Conservation (phyloP, 2,888 invertebrate species). For the Pseudeuparius sepicola region DNA sequence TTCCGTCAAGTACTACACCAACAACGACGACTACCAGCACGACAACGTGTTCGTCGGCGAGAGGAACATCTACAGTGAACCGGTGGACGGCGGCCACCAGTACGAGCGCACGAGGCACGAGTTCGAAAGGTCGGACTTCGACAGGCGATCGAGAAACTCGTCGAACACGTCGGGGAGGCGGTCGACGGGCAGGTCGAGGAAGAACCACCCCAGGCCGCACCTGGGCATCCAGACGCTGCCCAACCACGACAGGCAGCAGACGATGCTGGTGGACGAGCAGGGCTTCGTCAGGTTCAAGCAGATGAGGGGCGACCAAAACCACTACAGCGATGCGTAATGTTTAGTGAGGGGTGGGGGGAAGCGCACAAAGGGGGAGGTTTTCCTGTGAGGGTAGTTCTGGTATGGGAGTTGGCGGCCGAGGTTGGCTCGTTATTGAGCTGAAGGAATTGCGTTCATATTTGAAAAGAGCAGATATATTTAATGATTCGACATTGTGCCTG, state of each 20-base stretch:
- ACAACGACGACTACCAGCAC: constrained; percentile 34
- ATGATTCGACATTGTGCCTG: too few species aligned
- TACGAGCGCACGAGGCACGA: constrained; percentile 42
- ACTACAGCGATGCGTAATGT: constrained; percentile 38
- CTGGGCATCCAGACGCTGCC: constrained; percentile 49
- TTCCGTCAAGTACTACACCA: constrained; percentile 35
- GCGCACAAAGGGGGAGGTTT: constrained; percentile 29
- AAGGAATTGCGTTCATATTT: too few species aligned
- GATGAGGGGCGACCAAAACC: constrained; percentile 39
- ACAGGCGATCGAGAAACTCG: constrained; percentile 36
- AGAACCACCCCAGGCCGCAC: constrained; percentile 41
- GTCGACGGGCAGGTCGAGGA: constrained; percentile 36
- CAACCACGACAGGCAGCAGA: constrained; percentile 46
- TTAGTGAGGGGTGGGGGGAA: constrained; percentile 28
- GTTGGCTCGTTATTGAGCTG: background rate
- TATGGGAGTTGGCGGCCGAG: constrained; percentile 12
- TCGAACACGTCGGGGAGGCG: constrained; percentile 37
- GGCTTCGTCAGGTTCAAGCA: constrained; percentile 80
- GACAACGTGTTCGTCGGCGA: constrained; percentile 37
- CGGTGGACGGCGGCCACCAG: constrained; percentile 35
- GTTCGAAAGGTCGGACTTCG: constrained; percentile 51
- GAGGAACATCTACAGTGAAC: constrained; percentile 41
- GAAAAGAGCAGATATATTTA: too few species aligned
- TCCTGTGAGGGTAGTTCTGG: constrained; percentile 23
- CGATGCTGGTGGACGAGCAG: constrained; percentile 85